Evolutionary conservation across 2,113 vertebrate species (phyloP).

Genomic region (Delphinus delphis): DNA sequence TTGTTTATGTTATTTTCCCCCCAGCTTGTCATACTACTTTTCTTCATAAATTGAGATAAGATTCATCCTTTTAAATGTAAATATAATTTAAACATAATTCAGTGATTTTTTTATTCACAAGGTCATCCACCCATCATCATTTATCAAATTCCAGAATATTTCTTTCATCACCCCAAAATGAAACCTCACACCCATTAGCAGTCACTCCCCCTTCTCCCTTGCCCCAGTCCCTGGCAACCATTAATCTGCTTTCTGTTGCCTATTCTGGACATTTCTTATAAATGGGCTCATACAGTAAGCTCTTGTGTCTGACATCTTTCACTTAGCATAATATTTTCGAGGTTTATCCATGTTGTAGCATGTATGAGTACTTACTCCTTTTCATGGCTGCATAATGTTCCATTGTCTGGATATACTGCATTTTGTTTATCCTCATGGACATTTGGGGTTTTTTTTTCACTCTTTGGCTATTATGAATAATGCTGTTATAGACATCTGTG

Average conservation of each 20-base stretch:
- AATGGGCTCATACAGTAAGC: neutral
- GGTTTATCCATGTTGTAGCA: neutral
- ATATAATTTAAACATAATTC: neutral
- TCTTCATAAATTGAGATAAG: conserved; percentile 29
- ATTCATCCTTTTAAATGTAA: conserved; percentile 2
- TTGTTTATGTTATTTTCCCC: neutral
- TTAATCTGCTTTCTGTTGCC: neutral
- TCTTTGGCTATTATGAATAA: neutral
- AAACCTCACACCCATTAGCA: neutral
- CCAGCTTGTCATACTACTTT: neutral
- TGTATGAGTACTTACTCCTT: neutral
- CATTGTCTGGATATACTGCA: neutral
- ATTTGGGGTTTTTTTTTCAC: neutral
- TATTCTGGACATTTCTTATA: neutral
- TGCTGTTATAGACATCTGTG: neutral
- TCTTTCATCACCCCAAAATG: neutral
- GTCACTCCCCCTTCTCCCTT: neutral
- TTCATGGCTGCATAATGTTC: neutral
- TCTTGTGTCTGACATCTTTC: neutral
- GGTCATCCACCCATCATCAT: neutral
- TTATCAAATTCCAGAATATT: neutral
- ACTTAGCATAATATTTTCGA: neutral
- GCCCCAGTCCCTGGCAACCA: neutral
- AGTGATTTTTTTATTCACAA: neutral
- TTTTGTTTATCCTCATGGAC: neutral